These are phyloP conservation scores for Campaea margaritaria DNA, from an alignment of 2,888 invertebrate species.

Conservation along the genomic window DNA sequence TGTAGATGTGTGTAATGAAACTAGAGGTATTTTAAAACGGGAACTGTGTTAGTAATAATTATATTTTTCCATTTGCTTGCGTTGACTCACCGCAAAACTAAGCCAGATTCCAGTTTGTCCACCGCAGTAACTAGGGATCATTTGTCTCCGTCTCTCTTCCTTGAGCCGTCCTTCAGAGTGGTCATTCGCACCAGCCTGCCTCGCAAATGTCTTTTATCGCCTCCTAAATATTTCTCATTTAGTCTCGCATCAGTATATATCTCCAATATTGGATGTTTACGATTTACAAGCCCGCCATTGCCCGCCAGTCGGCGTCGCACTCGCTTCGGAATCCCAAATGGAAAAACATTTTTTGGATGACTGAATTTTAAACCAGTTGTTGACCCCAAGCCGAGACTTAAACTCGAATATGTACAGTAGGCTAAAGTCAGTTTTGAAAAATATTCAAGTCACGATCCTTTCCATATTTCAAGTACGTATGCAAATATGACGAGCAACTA, in stretches of 20 bases:
- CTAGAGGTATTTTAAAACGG: too few relatives aligned
- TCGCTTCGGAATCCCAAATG: constrained; percentile 18
- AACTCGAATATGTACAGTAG: not conserved
- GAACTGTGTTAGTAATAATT: too few relatives aligned
- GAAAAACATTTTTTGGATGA: constrained; percentile 15
- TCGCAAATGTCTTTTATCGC: constrained; percentile 51
- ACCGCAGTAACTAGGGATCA: constrained; percentile 44
- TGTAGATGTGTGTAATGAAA: too few relatives aligned
- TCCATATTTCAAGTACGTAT: constrained; percentile 55
- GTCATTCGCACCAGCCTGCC: constrained; percentile 52
- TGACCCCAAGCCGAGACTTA: constrained; percentile 18
- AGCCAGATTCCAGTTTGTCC: constrained; percentile 44
- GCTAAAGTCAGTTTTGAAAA: not conserved
- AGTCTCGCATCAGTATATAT: constrained; percentile 33
- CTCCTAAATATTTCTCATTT: constrained; percentile 52
- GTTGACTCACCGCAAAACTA: constrained; percentile 5
- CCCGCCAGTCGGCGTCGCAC: constrained; percentile 15
- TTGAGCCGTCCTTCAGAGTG: constrained; percentile 49
- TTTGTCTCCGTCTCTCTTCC: constrained; percentile 57
- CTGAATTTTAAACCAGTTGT: constrained; percentile 21
- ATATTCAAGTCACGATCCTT: constrained; percentile 52
- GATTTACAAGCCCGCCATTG: constrained; percentile 26
- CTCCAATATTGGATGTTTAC: constrained; percentile 36
- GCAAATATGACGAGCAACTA: constrained; percentile 55
- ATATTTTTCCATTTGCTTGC: constrained; percentile 10